A percentile compares a stretch with the other conserved stretches of the same genome.
Evolutionary conservation across 2,113 vertebrate species (phyloP).

Genomic region (Anser cygnoides): DNA sequence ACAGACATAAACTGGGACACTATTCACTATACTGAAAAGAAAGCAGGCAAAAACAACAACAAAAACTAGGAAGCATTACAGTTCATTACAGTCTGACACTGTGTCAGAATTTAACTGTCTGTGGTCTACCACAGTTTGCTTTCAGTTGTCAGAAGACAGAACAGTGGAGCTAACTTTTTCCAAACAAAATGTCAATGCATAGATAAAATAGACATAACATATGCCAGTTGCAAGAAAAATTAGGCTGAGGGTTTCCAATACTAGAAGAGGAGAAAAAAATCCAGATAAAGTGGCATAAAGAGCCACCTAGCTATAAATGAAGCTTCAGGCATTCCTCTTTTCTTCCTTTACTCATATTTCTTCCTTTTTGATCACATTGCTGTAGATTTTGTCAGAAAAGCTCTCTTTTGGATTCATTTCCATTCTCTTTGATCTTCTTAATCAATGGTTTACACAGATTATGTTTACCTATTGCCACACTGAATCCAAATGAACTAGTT

Average conservation of each 20-base stretch:
- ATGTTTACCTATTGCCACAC: background rate
- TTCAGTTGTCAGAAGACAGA: background rate
- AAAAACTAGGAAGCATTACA: background rate
- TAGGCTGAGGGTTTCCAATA: background rate
- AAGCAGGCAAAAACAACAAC: background rate
- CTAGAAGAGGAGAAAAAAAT: background rate
- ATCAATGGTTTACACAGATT: background rate
- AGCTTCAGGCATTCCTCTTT: background rate
- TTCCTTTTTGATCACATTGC: background rate
- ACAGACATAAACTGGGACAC: background rate
- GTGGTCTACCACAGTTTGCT: background rate
- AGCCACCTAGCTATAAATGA: background rate
- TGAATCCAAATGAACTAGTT: background rate
- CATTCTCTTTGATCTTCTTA: background rate
- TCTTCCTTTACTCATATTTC: background rate
- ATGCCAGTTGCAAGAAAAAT: background rate
- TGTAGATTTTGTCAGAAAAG: background rate
- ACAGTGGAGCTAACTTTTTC: background rate
- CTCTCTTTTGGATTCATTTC: background rate
- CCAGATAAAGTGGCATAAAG: background rate
- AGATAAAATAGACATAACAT: background rate
- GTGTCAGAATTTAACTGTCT: background rate
- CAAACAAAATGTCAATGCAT: background rate
- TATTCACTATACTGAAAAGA: background rate
- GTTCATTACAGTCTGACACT: background rate